Base-by-base conservation (phyloP, 2,888 invertebrate genomes). In the Eupelmus urozonus region DNA sequence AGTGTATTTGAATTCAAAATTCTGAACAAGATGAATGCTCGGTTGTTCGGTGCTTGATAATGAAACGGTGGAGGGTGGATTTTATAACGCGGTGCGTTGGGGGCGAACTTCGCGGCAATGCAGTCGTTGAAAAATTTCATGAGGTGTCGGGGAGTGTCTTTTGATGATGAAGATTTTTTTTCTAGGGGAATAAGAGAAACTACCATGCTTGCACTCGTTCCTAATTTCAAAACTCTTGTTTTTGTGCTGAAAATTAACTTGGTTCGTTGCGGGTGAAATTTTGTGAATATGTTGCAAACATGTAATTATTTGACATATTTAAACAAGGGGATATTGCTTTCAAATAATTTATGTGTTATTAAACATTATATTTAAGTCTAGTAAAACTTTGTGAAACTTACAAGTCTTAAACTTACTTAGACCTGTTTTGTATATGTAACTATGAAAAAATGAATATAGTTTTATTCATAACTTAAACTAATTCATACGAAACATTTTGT, bases 181-280 rank as follows among this genome's bases (percentile, higher is more conserved):
- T n/a, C 13, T 25, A 20, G 53, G 20, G 18, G n/a, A 42, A 42
- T 23, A 42, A 16, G 16, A 20, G 40, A 20, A 49, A 60, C 70
- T 70, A 60, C 29, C 70, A 70, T 70, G 70, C 70, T 60, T 51
- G 51, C 51, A 20, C 51, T 66, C 34, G 34, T 66, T 18, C n/a
- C 49, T 65, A 25, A n/a, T 29, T 13, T 45, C 2, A 13, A n/a
- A n/a, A n/a, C 45, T 13, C 4, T 45, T 45, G 2, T 13, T 45
- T 45, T 45, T 45, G 34, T 34, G 34, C 34, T 5, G 9, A 34
- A 5, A 34, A 34, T 34, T 34, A 5, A 34, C 9, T 34, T 9
- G 9, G 3, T 49, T 49, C n/a, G 11, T n/a, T n/a, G 49, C n/a
- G 49, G n/a, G 1, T 49, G 49, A n/a, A n/a, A n/a, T n/a, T 16